Evolutionary conservation across 1,140 invertebrate species (phyloP).

Genomic region (Formica selysi): DNA sequence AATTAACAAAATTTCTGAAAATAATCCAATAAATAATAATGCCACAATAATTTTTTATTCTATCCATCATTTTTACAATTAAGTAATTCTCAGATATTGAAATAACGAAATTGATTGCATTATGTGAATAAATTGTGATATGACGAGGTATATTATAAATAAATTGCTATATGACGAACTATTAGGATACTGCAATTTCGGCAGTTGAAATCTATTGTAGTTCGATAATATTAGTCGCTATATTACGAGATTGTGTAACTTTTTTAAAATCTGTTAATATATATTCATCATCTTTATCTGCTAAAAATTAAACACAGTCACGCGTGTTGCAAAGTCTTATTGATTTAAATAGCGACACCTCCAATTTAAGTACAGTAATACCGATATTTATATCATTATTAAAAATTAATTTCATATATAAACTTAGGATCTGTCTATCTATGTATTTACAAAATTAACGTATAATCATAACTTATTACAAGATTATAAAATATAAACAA

Average conservation of each 20-base stretch:
- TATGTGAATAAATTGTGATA: conserved; percentile 1
- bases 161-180: neutral
- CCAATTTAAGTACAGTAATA: neutral
- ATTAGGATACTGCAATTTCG: neutral
- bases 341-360: neutral
- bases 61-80: conserved; percentile 6
- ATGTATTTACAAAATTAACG: conserved; percentile 43
- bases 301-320: neutral
- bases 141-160: neutral
- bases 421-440: neutral
- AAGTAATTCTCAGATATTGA: neutral
- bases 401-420: neutral
- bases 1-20: neutral
- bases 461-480: neutral
- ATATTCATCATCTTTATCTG: conserved; percentile 1
- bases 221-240: neutral
- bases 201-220: neutral
- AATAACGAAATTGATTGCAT: neutral
- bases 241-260: neutral
- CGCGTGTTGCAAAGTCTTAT: neutral
- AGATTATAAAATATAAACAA: conserved; percentile 2
- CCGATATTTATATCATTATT: neutral
- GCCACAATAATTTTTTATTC: conserved; percentile 19
- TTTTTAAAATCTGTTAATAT: neutral
- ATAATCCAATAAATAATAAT: neutral